Conservation (phyloP, 2,113 vertebrate genomes). For the Dolichallabes microphthalmus region DNA sequence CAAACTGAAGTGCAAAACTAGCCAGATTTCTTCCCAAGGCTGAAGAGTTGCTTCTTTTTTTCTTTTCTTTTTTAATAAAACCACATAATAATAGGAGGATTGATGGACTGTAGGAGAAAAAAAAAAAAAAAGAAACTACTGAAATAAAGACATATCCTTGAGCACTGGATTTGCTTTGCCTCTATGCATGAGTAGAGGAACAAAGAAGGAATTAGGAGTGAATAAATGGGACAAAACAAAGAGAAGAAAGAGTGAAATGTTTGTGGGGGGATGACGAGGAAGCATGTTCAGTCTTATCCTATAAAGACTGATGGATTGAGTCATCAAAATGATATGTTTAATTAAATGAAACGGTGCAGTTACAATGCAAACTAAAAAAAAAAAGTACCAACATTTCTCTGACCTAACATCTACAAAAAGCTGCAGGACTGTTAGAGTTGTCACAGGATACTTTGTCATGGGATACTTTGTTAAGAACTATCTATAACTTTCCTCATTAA, state of each 20-base stretch:
- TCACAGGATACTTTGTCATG: background rate
- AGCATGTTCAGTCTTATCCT: background rate
- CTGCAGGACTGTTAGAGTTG: background rate
- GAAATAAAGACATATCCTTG: conserved; percentile 4
- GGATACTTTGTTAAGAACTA: conserved; percentile 6
- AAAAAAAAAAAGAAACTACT: conserved; percentile 17
- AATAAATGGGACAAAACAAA: background rate
- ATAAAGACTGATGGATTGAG: background rate
- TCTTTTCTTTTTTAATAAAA: background rate
- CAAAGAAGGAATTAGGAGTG: background rate
- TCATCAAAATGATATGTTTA: background rate
- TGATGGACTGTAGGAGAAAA: background rate
- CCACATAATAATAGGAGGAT: background rate
- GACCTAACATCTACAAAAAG: background rate
- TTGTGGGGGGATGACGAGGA: background rate
- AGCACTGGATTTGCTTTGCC: background rate
- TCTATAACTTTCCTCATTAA: conserved; percentile 10
- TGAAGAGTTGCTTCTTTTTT: background rate
- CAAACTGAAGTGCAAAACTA: conserved; percentile 8
- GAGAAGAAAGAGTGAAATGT: background rate
- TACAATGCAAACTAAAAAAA: background rate
- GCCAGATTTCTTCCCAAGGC: background rate
- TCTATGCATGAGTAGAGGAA: background rate
- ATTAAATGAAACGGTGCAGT: background rate
- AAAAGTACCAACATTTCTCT: background rate